Percentiles rank a stretch among this genome's conserved stretches.
Evolutionary conservation across 2,888 invertebrate species (phyloP).

Genomic region (Drosophila tripunctata): DNA sequence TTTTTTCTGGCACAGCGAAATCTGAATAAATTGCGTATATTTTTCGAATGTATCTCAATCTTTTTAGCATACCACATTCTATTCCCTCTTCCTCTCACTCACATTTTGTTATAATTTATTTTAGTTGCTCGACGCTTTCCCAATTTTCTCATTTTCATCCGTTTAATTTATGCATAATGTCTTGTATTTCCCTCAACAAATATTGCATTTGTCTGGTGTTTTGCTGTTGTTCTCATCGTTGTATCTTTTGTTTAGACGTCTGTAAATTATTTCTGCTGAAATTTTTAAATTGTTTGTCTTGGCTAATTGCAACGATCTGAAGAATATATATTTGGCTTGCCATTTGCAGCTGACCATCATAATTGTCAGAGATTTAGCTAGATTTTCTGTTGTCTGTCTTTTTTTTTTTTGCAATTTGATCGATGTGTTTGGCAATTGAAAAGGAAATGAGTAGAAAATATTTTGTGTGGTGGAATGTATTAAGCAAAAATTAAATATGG

Average conservation of each 20-base stretch:
- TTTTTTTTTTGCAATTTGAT: not conserved
- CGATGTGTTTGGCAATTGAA: constrained; percentile 2
- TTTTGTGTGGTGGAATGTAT: too few relatives aligned
- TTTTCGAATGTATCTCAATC: constrained; percentile 47
- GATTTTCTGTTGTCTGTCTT: too few relatives aligned
- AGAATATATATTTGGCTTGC: constrained; percentile 49
- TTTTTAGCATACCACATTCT: constrained; percentile 19
- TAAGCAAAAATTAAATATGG: too few relatives aligned
- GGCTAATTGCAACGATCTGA: constrained; percentile 61
- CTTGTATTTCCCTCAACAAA: constrained; percentile 20
- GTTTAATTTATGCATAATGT: constrained; percentile 37
- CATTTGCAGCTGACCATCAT: constrained; percentile 55
- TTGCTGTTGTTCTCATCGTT: constrained; percentile 25
- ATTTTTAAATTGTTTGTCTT: constrained; percentile 39
- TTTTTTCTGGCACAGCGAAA: constrained; percentile 43
- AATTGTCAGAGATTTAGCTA: constrained; percentile 30
- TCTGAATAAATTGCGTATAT: constrained; percentile 68
- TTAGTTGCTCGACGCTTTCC: constrained; percentile 37
- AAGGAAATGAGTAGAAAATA: not conserved
- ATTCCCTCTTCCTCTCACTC: not conserved
- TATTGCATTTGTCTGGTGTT: constrained; percentile 34
- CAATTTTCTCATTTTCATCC: constrained; percentile 11
- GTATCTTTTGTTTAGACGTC: constrained; percentile 50
- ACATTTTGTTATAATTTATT: constrained; percentile 43
- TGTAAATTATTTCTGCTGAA: constrained; percentile 62